Evolutionary conservation across 2,113 vertebrate species (phyloP).

Genomic region (Blennius ocellaris): DNA sequence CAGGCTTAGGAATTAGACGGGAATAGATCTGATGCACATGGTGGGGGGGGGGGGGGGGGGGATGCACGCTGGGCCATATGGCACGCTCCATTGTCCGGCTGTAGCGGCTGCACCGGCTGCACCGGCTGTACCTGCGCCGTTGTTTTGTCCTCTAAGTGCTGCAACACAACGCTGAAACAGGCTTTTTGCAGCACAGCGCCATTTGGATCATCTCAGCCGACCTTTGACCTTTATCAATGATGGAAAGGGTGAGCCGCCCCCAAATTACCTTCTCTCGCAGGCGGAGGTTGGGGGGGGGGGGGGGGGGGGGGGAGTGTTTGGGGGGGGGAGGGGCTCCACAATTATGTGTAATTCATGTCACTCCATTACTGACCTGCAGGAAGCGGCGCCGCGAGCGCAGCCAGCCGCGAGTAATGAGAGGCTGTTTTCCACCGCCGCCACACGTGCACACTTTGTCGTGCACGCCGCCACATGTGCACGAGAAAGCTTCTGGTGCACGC

Average conservation of each 20-base stretch:
- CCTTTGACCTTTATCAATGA: constrained; percentile 83
- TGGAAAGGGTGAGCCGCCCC: constrained; percentile 78
- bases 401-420: constrained; percentile 73
- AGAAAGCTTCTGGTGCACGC: too few relatives aligned
- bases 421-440: too few relatives aligned
- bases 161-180: constrained; percentile 79
- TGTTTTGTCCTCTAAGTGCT: constrained; percentile 82
- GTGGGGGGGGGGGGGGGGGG: constrained; percentile 70
- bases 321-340: too few relatives aligned
- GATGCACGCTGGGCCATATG: constrained; percentile 83
- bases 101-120: too few relatives aligned
- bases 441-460: too few relatives aligned
- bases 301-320: too few relatives aligned
- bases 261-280: constrained; percentile 81
- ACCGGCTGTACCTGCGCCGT: constrained; percentile 76
- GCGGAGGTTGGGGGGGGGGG: constrained; percentile 61
- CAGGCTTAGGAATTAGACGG: constrained; percentile 83
- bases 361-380: constrained; percentile 84
- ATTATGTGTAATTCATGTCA: constrained; percentile 86
- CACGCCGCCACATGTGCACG: too few relatives aligned
- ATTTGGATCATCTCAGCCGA: constrained; percentile 81
- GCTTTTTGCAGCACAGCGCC: constrained; percentile 73
- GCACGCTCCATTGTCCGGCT: constrained; percentile 76
- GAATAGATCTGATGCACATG: constrained; percentile 79
- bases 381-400: constrained; percentile 72